Conservation (phyloP, 2,888 invertebrate species). For the Stictocephala bisonia region DNA sequence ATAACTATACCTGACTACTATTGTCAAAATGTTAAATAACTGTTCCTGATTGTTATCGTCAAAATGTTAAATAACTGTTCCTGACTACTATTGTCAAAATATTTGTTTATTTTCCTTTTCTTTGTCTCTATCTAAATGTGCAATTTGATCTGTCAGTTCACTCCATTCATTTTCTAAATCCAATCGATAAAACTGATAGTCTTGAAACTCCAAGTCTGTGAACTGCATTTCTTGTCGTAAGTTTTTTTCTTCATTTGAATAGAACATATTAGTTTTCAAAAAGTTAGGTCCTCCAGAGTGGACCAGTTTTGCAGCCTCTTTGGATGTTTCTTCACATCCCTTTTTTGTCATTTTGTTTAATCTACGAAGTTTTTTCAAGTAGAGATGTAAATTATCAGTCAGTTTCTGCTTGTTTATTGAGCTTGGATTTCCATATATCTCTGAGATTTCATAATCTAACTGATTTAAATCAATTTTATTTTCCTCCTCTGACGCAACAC, state of each 20-base stretch:
- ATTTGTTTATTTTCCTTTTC: neutral
- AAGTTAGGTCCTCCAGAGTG: slow-evolving; percentile 33
- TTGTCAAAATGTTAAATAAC: no score
- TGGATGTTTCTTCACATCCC: slow-evolving; percentile 21
- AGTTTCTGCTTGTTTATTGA: slow-evolving; percentile 5
- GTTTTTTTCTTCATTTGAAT: slow-evolving; percentile 27
- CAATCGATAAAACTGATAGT: slow-evolving; percentile 35
- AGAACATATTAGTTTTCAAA: slow-evolving; percentile 20
- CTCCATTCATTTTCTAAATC: slow-evolving; percentile 29
- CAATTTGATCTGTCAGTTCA: slow-evolving; percentile 26
- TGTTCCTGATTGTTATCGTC: no score
- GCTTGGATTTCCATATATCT: slow-evolving; percentile 13
- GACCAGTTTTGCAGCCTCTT: neutral
- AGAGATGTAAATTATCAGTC: slow-evolving; percentile 11
- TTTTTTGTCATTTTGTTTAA: slow-evolving; percentile 11
- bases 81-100: neutral
- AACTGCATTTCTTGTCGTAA: slow-evolving; percentile 26
- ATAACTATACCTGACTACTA: no score
- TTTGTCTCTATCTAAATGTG: slow-evolving; percentile 20
- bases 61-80: no score
- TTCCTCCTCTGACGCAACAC: no score
- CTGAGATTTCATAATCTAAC: slow-evolving; percentile 9
- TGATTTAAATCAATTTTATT: neutral
- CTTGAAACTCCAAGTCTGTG: slow-evolving; percentile 35
- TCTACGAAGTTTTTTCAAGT: slow-evolving; percentile 14